Evolutionary conservation across 2,888 invertebrate genomes (phyloP), one percentile per base, ranked within the genome.

Genomic region (Scaptomyza cyrtandrae): DNA sequence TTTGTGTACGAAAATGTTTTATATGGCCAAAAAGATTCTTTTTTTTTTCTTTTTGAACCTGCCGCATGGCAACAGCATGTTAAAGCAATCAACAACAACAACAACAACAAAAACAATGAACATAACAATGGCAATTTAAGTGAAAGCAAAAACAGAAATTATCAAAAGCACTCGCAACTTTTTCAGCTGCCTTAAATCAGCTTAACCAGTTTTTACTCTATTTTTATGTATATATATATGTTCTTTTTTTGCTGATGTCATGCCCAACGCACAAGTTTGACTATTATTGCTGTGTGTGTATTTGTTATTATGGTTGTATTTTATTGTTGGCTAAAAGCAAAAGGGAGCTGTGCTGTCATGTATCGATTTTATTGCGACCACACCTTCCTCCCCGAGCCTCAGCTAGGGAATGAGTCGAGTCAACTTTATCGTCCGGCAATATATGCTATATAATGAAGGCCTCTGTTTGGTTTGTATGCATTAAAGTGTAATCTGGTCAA

Each of bases 401-500:
- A 9, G 33, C 11, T 24, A 24, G 4, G 24, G 24, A 24, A 24
- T 24, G 24, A n/a, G 33, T 10, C 29, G 33, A 5, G 13, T 14
- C 45, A 14, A 37, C 6, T 45, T 56, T 84, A 75, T 75, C 69
- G 71, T 46, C n/a, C 7, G 6, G 48, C 57, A 27, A 60, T 74
- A 82, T 82, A 74, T 69, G 60, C 71, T 69, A 62, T 68, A 68
- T 67, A 67, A 62, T 72, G 63, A 70, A 65, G 71, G 66, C 80
- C 80, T 62, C 78, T 71, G 78, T 72, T 74, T 81, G 83, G 86
- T 84, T 83, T 84, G 85, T 76, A 78, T 63, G 67, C 87, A 77
- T 83, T 83, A 77, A 86, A 66, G 24, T 65, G 80, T 86, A 86
- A 86, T 78, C 71, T 86, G 87, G 83, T 86, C 83, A 83, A 86